A percentile compares a stretch with the other conserved stretches of the same genome.
Conservation (phyloP, 2,113 vertebrate genomes). For the Callopanchax toddi region DNA sequence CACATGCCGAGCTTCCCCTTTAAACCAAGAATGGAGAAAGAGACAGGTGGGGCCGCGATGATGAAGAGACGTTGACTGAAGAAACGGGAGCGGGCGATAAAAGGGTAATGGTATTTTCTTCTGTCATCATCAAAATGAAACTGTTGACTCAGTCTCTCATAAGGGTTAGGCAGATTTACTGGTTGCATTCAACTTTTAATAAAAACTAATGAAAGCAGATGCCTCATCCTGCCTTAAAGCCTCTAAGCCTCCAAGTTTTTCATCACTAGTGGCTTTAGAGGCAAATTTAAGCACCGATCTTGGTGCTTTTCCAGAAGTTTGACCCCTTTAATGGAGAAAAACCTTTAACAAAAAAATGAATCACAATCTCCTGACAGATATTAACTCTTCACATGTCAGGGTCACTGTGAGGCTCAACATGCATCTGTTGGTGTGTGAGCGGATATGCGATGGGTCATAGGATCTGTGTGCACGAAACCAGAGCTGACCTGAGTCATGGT, state of each 20-base stretch:
- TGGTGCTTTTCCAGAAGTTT: background rate
- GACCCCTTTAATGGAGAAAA: background rate
- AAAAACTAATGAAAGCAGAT: constrained; percentile 16
- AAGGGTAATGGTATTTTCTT: constrained; percentile 32
- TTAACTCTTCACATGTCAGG: background rate
- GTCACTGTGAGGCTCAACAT: background rate
- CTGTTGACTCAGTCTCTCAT: constrained; percentile 37
- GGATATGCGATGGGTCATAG: constrained; percentile 39
- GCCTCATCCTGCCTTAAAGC: constrained; percentile 3
- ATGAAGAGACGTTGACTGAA: constrained; percentile 67
- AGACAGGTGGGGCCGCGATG: constrained; percentile 11
- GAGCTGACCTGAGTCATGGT: constrained; percentile 55
- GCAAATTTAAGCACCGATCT: background rate
- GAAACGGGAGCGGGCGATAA: constrained; percentile 38
- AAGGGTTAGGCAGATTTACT: constrained; percentile 11
- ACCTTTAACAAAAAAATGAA: background rate
- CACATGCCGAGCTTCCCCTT: constrained; percentile 15
- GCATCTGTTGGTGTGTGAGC: background rate
- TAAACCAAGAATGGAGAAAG: constrained; percentile 11
- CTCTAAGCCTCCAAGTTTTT: constrained; percentile 9
- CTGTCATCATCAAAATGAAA: constrained; percentile 46
- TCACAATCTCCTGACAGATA: background rate
- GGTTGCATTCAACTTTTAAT: constrained; percentile 33
- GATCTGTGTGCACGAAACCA: constrained; percentile 62
- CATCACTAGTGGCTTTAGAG: background rate